Base-by-base conservation (phyloP, 2,113 vertebrate species). In the Ammodytes marinus region DNA sequence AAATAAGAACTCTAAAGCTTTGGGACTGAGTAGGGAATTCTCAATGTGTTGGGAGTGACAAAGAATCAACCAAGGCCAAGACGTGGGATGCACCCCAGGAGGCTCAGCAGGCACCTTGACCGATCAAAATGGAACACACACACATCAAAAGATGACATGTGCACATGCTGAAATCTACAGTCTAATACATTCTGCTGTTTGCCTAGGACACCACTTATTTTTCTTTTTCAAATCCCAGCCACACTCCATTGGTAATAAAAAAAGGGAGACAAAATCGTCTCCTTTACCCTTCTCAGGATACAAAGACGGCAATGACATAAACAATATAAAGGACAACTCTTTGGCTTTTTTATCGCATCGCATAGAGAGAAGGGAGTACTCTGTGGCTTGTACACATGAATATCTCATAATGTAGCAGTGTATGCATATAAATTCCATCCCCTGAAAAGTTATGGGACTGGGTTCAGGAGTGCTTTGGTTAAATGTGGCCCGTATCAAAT, bases 401-500 rank as follows among this genome's bases (percentile, higher is more conserved):
- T 82, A 88, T 87, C 88, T 90, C 85, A 89, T 92, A 92, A 91
- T 85, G 76, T 59, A 80, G 59, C 69, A 27, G 27, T 69, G 79
- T 73, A 61, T 71, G 80, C 83, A 27, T 79, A 88, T 95, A 93
- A 89, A 94, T 91, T 90, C 91, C 73, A 82, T 19, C 69, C 17
- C 40, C 19, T 75, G 75, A 80, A 87, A 94, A 88, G 87, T 93
- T 92, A 94, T 93, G 85, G 27, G 84, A 91, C 87, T 80, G 37
- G 80, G 79, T 82, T 88, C 77, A 86, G 45, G 82, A 90, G 87
- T 85, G 83, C 71, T 80, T 27, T 77, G 91, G 85, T 93, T 94
- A 92, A 94, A 92, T 83, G 88, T 78, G 88, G 87, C 89, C 27
- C 73, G 17, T 94, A 92, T 94, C 89, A 90, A 94, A 94, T 95